phyloP scores from a whole-genome alignment of 2,113 vertebrate species.

The Dipodomys spectabilis region DNA sequence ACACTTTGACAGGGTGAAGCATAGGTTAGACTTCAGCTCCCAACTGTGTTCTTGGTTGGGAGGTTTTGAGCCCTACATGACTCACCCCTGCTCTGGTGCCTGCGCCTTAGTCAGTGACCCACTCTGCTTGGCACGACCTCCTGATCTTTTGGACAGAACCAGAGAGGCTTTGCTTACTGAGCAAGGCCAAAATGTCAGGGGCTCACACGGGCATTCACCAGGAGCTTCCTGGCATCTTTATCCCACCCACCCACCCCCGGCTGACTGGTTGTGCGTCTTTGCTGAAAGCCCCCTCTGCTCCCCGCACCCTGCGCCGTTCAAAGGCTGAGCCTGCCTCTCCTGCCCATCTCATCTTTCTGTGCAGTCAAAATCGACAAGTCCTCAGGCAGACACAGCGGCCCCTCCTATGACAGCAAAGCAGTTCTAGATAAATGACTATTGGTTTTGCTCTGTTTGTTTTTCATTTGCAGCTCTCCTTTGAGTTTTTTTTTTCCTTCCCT shows the following conservation, averaged over 20 bases:
- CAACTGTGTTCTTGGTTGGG: neutral
- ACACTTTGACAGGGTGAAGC: neutral
- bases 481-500: conserved; percentile 51
- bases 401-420: conserved; percentile 81
- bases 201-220: rapidly evolving
- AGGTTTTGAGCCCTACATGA: neutral
- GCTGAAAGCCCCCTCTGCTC: neutral
- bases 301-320: neutral
- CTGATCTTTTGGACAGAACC: neutral
- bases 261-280: neutral
- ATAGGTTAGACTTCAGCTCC: neutral
- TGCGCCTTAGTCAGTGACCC: neutral
- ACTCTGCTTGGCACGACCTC: neutral
- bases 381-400: conserved; percentile 71
- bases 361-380: conserved; percentile 77
- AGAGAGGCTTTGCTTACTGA: neutral
- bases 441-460: conserved; percentile 86
- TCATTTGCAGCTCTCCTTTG: conserved; percentile 82
- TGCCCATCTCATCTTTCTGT: conserved; percentile 76
- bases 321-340: conserved; percentile 59
- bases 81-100: neutral
- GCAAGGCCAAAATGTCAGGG: neutral
- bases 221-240: neutral
- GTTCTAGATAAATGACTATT: conserved; percentile 83
- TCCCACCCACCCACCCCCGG: neutral